Percentiles rank a stretch among this genome's conserved stretches.
Evolutionary conservation across 64 coral and sea anemone genomes (phyloP).

Genomic region (Pachyseris speciosa): DNA sequence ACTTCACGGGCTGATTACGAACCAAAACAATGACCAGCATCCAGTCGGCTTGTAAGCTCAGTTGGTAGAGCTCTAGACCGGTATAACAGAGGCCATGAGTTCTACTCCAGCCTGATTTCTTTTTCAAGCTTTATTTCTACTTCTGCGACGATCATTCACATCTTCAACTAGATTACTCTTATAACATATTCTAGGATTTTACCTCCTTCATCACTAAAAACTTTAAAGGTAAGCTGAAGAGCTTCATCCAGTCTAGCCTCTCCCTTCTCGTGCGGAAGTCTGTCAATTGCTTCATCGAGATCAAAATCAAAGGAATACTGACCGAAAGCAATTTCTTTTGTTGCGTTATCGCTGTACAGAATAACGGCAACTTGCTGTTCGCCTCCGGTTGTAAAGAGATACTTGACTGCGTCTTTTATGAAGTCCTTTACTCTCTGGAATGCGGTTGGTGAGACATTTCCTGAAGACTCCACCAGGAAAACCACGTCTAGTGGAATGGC

Average conservation of each 20-base stretch:
- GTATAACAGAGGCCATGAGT: too few species aligned
- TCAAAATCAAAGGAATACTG: slow-evolving; percentile 2
- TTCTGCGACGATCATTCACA: too few species aligned
- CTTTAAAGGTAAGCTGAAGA: slow-evolving; percentile 22
- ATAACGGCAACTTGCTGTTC: slow-evolving; percentile 57
- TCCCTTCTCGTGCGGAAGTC: slow-evolving; percentile 31
- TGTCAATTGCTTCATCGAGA: slow-evolving; percentile 44
- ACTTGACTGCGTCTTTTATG: slow-evolving; percentile 49
- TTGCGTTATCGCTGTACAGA: slow-evolving; percentile 34
- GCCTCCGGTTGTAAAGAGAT: background rate
- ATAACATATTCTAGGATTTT: background rate
- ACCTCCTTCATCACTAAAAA: slow-evolving; percentile 20
- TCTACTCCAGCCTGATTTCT: too few species aligned
- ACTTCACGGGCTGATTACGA: too few species aligned
- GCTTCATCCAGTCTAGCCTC: slow-evolving; percentile 21
- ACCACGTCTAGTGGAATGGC: slow-evolving; percentile 42
- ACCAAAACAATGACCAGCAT: too few species aligned
- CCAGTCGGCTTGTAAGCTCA: too few species aligned
- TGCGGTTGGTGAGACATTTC: slow-evolving; percentile 23
- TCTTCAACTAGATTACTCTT: too few species aligned
- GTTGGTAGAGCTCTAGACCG: too few species aligned
- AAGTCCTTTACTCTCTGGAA: slow-evolving; percentile 62
- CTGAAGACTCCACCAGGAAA: slow-evolving; percentile 56
- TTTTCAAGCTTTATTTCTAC: too few species aligned
- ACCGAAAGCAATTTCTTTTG: slow-evolving; percentile 3